Conservation (phyloP, 1,140 invertebrate genomes). For the Brachionus rubens region DNA sequence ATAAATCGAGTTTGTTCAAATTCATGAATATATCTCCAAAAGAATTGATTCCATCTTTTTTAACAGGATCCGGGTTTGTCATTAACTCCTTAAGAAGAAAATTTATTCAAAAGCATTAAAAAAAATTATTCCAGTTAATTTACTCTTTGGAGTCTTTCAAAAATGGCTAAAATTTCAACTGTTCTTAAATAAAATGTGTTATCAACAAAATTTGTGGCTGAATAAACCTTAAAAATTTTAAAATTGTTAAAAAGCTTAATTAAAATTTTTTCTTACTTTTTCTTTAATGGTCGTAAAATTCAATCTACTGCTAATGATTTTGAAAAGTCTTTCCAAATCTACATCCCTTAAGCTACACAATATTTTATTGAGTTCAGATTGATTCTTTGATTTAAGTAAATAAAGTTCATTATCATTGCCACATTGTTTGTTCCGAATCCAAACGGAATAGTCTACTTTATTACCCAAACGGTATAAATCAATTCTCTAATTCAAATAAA, state of each 20-base stretch:
- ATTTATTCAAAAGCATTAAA: neutral
- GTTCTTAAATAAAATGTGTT: constrained; percentile 9
- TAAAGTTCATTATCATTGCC: neutral
- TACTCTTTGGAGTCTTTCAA: neutral
- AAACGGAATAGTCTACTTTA: constrained; percentile 1
- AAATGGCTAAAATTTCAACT: neutral
- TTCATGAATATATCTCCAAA: no score
- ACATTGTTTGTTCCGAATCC: neutral
- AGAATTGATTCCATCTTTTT: no score
- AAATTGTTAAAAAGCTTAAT: neutral
- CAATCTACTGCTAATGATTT: neutral
- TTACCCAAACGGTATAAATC: constrained; percentile 2
- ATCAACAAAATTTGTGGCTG: neutral
- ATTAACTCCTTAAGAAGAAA: no score
- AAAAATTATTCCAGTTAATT: neutral
- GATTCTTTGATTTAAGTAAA: neutral
- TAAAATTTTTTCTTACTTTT: neutral
- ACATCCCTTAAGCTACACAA: neutral
- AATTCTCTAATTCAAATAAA: neutral
- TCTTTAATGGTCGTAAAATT: constrained; percentile 11
- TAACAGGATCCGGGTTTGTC: no score
- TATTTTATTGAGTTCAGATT: neutral
- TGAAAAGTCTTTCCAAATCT: neutral
- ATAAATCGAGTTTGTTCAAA: no score
- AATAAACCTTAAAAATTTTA: constrained; percentile 6